phyloP scores from a whole-genome alignment of 2,888 invertebrate genomes.

The Timema cristinae region DNA sequence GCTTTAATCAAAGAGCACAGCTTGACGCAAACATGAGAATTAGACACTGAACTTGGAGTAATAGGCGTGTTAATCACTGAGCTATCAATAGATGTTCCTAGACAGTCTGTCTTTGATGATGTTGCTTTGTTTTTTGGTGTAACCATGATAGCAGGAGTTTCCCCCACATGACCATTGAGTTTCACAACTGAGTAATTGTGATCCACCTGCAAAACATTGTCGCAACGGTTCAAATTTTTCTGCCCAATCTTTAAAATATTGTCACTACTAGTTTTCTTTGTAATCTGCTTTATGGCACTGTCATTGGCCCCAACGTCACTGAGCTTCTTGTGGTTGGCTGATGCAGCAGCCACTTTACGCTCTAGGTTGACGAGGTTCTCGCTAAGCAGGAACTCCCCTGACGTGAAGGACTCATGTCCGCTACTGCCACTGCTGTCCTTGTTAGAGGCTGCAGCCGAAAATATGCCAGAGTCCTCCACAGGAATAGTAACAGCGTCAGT shows the following conservation, averaged over 20 bases:
- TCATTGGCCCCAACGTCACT: slow-evolving; percentile 15
- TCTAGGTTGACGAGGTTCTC: slow-evolving; percentile 42
- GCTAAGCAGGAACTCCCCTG: slow-evolving; percentile 43
- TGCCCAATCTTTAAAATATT: too few relatives aligned
- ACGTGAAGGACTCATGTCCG: slow-evolving; percentile 14
- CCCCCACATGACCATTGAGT: background rate
- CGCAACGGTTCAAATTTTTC: too few relatives aligned
- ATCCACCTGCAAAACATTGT: too few relatives aligned
- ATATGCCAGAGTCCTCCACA: slow-evolving; percentile 44
- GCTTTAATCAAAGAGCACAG: slow-evolving; percentile 74
- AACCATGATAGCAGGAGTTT: background rate
- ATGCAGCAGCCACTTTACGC: slow-evolving; percentile 24
- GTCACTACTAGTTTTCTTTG: background rate
- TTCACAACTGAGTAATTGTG: background rate
- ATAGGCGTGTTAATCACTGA: background rate
- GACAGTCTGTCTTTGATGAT: background rate
- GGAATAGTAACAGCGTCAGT: slow-evolving; percentile 31
- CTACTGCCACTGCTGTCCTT: slow-evolving; percentile 39
- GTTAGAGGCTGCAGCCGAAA: slow-evolving; percentile 43
- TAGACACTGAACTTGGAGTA: slow-evolving; percentile 14
- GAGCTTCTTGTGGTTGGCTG: slow-evolving; percentile 24
- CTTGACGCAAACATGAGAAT: slow-evolving; percentile 59
- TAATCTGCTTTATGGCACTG: background rate
- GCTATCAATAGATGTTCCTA: background rate
- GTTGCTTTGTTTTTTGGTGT: background rate